Evolutionary conservation across 2,797 vertebrate genomes (phyloP), one percentile per base, ranked within the genome.

Genomic region (Danio choprae): DNA sequence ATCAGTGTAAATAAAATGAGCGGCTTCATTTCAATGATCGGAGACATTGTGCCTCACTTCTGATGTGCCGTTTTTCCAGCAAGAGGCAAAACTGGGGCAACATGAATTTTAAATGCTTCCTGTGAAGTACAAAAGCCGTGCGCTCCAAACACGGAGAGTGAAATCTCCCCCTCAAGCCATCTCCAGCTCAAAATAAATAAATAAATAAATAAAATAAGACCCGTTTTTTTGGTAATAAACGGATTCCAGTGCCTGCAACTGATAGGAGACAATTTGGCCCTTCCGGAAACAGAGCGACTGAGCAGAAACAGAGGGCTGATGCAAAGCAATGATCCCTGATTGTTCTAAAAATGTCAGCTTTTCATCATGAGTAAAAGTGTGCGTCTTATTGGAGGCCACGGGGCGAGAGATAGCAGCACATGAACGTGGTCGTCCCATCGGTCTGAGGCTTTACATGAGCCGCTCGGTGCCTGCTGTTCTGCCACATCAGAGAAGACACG

Each of bases 41-140:
- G 74, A 67, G 53, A 51, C 64, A 53, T 53, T 63, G 44, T 46
- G 72, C 6, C 70, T 67, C 64, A 60, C 53, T 62, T 80, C 53
- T 63, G 71, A 79, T 68, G 79, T 62, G n/a, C 70, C n/a, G 67
- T 63, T 79, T 75, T 48, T 69, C 50, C 48, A 43, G 78, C 58
- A 85, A 76, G 65, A 71, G 51, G 73, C 43, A 44, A 87, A 81
- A 83, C 78, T 87, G 86, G 84, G 83, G 79, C 84, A 85, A 76
- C 63, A 83, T 87, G 75, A 86, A 89, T 88, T 85, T 89, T 83
- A 87, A 81, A 90, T 85, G 77, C 55, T 59, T 81, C 72, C 68
- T 68, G 80, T 85, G 48, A 88, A 85, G 73, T 87, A 88, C 65
- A 83, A 86, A 87, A 69, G 60, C 74, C 36, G 62, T 44, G 36